phyloP scores from a whole-genome alignment of 1,140 invertebrate genomes.

The Eufriesea mexicana region DNA sequence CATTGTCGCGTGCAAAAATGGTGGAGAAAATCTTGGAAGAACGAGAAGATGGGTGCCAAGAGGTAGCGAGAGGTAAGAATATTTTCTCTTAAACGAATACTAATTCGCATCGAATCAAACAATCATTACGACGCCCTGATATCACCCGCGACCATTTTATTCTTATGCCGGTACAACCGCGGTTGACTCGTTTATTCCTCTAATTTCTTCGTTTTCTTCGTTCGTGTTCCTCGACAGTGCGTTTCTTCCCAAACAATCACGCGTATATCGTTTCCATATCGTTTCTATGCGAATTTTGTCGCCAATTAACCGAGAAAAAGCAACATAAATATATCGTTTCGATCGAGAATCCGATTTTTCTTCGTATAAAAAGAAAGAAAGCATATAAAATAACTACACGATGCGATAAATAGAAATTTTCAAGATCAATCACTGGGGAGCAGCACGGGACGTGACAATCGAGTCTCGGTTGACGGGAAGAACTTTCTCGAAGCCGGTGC shows the following conservation, averaged over 20 bases:
- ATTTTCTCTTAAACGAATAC: not conserved
- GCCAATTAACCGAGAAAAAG: no score
- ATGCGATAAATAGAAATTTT: not conserved
- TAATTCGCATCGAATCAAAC: not conserved
- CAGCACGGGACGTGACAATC: not conserved
- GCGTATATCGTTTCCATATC: not conserved
- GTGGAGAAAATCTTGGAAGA: slow-evolving; percentile 81
- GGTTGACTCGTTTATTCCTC: not conserved
- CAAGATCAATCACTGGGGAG: not conserved
- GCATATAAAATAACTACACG: not conserved
- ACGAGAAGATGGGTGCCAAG: slow-evolving; percentile 74
- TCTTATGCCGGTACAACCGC: not conserved
- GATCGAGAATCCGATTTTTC: not conserved
- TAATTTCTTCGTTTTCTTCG: not conserved
- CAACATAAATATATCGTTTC: no score
- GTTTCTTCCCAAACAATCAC: not conserved
- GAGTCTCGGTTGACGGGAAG: slow-evolving; percentile 21
- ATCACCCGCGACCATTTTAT: slow-evolving; percentile 26
- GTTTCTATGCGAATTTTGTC: not conserved
- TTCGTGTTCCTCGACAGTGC: no score
- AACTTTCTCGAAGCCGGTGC: slow-evolving; percentile 62
- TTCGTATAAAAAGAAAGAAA: not conserved
- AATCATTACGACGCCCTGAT: not conserved
- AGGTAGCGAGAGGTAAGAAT: slow-evolving; percentile 73
- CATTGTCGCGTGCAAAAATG: slow-evolving; percentile 67